Conservation (phyloP, 2,888 invertebrate genomes). For the Yponomeuta malinellus region DNA sequence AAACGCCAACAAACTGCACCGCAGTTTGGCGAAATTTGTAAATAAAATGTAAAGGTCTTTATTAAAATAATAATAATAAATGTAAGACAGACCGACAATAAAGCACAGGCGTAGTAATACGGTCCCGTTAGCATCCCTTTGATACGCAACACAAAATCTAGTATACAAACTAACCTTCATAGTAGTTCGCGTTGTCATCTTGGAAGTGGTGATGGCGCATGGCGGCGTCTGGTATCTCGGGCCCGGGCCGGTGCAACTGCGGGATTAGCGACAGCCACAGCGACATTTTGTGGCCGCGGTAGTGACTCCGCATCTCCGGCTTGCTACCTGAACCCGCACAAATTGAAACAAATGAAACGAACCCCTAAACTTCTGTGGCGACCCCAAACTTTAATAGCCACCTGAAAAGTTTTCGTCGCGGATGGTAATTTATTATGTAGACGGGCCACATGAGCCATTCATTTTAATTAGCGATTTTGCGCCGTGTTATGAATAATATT, state of each 20-base stretch:
- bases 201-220: constrained; percentile 93
- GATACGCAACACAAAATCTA: background rate
- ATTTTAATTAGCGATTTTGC: constrained; percentile 12
- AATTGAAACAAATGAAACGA: constrained; percentile 45
- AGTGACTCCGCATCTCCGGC: constrained; percentile 90
- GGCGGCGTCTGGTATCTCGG: constrained; percentile 83
- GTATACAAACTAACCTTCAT: constrained; percentile 77
- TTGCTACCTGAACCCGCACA: constrained; percentile 72
- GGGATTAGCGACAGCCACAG: constrained; percentile 94
- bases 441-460: background rate
- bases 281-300: constrained; percentile 95
- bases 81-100: no score
- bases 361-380: constrained; percentile 26
- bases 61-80: no score
- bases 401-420: constrained; percentile 22
- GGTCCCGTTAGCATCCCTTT: no score
- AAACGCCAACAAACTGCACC: no score
- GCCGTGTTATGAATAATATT: background rate
- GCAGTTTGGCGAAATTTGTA: no score
- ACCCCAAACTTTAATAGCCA: constrained; percentile 44
- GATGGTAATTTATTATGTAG: constrained; percentile 12
- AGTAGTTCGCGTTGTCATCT: constrained; percentile 86
- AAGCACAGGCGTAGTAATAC: no score
- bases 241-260: constrained; percentile 89
- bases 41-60: no score